These are phyloP conservation scores for Todiramphus chloris DNA, from an alignment of 2,113 vertebrate species.

Conservation along the genomic window DNA sequence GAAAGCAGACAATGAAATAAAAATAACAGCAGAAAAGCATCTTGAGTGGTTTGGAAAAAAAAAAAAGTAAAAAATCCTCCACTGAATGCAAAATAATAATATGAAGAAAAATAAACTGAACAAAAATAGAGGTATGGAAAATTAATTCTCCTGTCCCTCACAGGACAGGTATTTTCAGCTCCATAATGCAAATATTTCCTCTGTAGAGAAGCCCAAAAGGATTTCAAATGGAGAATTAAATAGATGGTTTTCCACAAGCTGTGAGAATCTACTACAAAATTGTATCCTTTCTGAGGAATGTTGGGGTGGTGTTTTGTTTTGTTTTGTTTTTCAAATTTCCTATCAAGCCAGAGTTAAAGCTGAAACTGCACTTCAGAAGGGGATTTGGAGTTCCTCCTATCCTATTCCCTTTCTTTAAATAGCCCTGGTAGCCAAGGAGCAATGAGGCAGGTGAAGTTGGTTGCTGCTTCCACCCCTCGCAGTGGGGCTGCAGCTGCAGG, in stretches of 20 bases:
- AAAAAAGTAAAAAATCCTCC: background rate
- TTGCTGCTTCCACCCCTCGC: background rate
- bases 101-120: background rate
- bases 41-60: background rate
- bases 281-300: background rate
- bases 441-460: rapidly evolving
- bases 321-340: background rate
- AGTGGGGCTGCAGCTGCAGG: rapidly evolving
- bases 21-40: constrained; percentile 1
- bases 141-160: background rate
- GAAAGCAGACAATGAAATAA: background rate
- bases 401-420: too few species aligned
- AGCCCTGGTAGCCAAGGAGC: rapidly evolving
- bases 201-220: background rate
- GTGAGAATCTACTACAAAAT: background rate
- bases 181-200: background rate
- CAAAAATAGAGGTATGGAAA: background rate
- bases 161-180: too few species aligned
- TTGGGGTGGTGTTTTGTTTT: background rate
- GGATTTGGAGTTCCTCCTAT: background rate
- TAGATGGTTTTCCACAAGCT: background rate
- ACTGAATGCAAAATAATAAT: background rate
- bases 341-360: background rate
- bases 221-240: background rate
- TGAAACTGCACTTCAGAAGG: background rate